Percentiles rank a stretch among this genome's conserved stretches.
phyloP scores from a whole-genome alignment of 1,140 invertebrate genomes.

The Caenorhabditis inopinata region DNA sequence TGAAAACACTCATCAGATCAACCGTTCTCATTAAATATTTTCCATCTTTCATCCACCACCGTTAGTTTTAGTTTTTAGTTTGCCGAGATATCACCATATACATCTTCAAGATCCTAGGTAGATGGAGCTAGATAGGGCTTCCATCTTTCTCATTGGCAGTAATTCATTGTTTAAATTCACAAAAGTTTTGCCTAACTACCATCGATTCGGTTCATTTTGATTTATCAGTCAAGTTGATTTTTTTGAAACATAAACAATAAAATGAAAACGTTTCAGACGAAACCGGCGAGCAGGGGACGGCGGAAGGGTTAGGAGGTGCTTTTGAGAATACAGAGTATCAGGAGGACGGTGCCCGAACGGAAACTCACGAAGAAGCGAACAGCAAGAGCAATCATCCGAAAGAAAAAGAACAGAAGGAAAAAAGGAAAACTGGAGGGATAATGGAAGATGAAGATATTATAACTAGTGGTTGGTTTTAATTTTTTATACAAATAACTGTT shows the following conservation, averaged over 20 bases:
- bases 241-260: no score
- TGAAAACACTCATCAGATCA: no score
- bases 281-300: background rate
- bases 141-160: background rate
- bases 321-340: background rate
- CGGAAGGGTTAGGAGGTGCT: background rate
- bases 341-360: background rate
- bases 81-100: no score
- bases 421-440: background rate
- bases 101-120: no score
- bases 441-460: slow-evolving; percentile 21
- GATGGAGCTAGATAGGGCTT: no score
- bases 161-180: background rate
- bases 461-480: background rate
- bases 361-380: background rate
- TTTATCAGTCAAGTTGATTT: no score
- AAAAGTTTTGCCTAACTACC: background rate
- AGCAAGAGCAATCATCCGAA: background rate
- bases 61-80: no score
- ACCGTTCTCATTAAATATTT: no score
- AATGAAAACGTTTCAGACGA: slow-evolving; percentile 28
- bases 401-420: background rate
- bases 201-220: no score
- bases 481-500: no score
- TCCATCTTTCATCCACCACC: no score